Conservation (phyloP, 2,113 vertebrate genomes). For the Malurus elegans region DNA sequence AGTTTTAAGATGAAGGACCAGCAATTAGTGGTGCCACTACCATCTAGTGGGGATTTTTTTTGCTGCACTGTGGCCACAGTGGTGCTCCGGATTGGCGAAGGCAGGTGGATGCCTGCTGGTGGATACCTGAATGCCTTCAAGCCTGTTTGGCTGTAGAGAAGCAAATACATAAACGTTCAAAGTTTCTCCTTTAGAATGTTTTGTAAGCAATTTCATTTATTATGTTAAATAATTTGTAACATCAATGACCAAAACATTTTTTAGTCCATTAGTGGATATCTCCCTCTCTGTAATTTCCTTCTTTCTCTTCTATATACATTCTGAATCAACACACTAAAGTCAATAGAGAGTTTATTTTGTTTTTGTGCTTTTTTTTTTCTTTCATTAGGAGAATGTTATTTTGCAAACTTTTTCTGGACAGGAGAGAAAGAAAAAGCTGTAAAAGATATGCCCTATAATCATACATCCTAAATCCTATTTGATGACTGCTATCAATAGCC, state of each 20-base stretch:
- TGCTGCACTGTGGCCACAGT: not conserved
- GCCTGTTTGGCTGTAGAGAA: not conserved
- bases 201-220: not conserved
- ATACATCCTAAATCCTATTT: not conserved
- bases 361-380: not conserved
- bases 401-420: not conserved
- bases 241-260: not conserved
- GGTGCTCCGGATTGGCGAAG: not conserved
- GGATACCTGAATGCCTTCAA: not conserved
- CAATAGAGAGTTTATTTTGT: not conserved
- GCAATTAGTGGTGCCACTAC: not conserved
- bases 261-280: not conserved
- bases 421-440: not conserved
- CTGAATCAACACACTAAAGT: not conserved
- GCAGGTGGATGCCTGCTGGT: not conserved
- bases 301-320: not conserved
- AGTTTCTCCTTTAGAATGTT: not conserved
- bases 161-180: not conserved
- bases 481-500: not conserved
- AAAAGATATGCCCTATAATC: not conserved
- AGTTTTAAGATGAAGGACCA: not conserved
- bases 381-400: not conserved
- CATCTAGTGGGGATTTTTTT: conserved; percentile 5
- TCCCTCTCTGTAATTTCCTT: not conserved
- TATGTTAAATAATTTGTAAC: not conserved